Base-by-base conservation (phyloP, 2,888 invertebrate genomes). In the Ctenicera cuprea region DNA sequence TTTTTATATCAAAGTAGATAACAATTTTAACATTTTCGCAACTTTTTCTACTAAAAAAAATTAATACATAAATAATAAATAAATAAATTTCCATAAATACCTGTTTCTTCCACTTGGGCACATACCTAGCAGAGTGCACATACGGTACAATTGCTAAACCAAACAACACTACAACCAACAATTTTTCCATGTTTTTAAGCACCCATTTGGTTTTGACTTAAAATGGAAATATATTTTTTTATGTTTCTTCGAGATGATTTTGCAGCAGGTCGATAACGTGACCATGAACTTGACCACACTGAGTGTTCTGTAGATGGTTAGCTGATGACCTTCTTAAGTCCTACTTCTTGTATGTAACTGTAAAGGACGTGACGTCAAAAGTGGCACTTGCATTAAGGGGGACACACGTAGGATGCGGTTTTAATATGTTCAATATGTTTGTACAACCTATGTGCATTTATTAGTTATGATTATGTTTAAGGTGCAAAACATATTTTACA, bases 91-190 rank as follows among this genome's bases (percentile, higher is more conserved):
- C n/a, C 41, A 65, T 68, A 73, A 68, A 68, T 73, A 93, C 93
- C 90, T 93, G 92, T 83, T 94, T 94, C 86, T 94, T 94, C 94
- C 94, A 94, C 87, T 94, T 94, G 0, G 94, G 94, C 75, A 94
- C 88, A 85, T 91, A 93, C 86, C 90, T 89, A 11, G 89, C 89
- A 11, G 86, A 69, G 43, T 71, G 78, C 38, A 82, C 83, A 73
- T 73, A 77, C 3, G 80, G 77, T 45, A 79, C 30, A 57, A 64
- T 26, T 8, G 54, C 57, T 14, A 75, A 66, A 65, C 48, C 18
- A 26, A 67, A 57, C 38, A 54, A 45, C 20, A 61, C 62, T 11
- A 26, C 41, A 43, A 74, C 26, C 18, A 70, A 64, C 12, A 59
- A n/a, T 41, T 69, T 72, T 26, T 62, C 61, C 72, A 72, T 70